Evolutionary conservation across 2,797 vertebrate genomes (phyloP), one percentile per base, ranked within the genome.

Genomic region (Danio jaintianensis): DNA sequence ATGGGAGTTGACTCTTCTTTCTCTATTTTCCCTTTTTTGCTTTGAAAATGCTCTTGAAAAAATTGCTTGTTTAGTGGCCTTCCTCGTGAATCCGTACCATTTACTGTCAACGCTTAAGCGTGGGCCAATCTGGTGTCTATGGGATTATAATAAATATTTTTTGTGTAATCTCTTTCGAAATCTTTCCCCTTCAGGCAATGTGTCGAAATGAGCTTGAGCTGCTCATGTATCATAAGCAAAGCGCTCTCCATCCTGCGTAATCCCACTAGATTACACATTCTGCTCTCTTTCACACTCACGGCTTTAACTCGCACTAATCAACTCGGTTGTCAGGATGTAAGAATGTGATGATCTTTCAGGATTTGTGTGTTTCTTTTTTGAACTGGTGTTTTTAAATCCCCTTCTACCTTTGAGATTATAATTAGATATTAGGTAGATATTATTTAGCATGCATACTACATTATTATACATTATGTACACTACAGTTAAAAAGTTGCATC

Each of bases 1-100:
- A 93, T 93, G 88, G 89, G 89, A 87, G 85, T 90, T 67, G 69
- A 72, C 47, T 79, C 90, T 90, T 73, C 71, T 40, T 43, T 89
- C 1, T 10, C 38, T 89, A 86, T 79, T 83, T 84, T 81, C 53
- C 5, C 6, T 84, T 85, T 88, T 70, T 18, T 83, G 83, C 29
- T 59, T 67, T 22, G 12, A 61, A 40, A 61, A 61, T 36, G 29
- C 9, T 59, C 62, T 58, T 38, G 36, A 71, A 61, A 62, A 58
- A 66, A 62, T 3, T 11, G n/a, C 48, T 70, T 15, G 42, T 70
- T 68, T 40, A 73, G 22, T 40, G 22, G 16, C 53, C 12, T n/a
- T 13, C 67, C 47, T 75, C 13, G n/a, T 56, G n/a, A 69, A 70
- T 75, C 50, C 9, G 16, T 52, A 16, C 47, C 50, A 43, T 75